Evolutionary conservation across 2,888 invertebrate species (phyloP).

Genomic region (Stenodera caucasica): DNA sequence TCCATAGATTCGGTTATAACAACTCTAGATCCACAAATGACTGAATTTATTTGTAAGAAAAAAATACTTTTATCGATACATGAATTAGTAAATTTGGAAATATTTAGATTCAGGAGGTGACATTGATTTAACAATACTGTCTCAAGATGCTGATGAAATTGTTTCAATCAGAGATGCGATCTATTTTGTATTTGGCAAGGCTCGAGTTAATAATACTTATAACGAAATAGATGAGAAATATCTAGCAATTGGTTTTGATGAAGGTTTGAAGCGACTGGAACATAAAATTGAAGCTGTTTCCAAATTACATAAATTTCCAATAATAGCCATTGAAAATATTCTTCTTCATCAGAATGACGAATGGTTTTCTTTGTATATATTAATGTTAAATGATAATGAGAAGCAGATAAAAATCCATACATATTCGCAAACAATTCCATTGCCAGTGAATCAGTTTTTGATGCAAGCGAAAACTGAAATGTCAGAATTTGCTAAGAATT

Average conservation of each 20-base stretch:
- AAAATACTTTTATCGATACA: slow-evolving; percentile 5
- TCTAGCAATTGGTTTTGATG: slow-evolving; percentile 78
- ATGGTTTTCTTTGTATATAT: slow-evolving; percentile 76
- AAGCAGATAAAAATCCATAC: slow-evolving; percentile 70
- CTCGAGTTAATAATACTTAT: slow-evolving; percentile 69
- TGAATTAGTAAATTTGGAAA: slow-evolving; percentile 28
- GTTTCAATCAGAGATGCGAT: slow-evolving; percentile 79
- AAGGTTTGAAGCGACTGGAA: slow-evolving; percentile 73
- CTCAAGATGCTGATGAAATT: slow-evolving; percentile 75
- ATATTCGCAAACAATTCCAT: slow-evolving; percentile 74
- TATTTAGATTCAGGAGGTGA: slow-evolving; percentile 80
- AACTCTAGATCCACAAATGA: slow-evolving; percentile 88
- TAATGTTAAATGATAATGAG: slow-evolving; percentile 71
- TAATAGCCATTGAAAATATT: slow-evolving; percentile 76
- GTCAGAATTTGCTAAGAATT: slow-evolving; percentile 26
- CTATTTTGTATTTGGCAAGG: slow-evolving; percentile 77
- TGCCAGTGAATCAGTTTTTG: slow-evolving; percentile 58
- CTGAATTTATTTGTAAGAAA: slow-evolving; percentile 77
- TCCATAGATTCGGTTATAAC: slow-evolving; percentile 86
- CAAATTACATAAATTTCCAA: slow-evolving; percentile 64
- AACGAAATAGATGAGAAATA: slow-evolving; percentile 67
- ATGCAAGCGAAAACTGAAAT: slow-evolving; percentile 29
- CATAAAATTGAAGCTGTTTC: slow-evolving; percentile 68
- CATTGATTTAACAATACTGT: slow-evolving; percentile 73
- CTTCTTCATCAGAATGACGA: slow-evolving; percentile 69